These are phyloP conservation scores for Portunus trituberculatus DNA, from an alignment of 1,140 invertebrate species.

Conservation along the genomic window DNA sequence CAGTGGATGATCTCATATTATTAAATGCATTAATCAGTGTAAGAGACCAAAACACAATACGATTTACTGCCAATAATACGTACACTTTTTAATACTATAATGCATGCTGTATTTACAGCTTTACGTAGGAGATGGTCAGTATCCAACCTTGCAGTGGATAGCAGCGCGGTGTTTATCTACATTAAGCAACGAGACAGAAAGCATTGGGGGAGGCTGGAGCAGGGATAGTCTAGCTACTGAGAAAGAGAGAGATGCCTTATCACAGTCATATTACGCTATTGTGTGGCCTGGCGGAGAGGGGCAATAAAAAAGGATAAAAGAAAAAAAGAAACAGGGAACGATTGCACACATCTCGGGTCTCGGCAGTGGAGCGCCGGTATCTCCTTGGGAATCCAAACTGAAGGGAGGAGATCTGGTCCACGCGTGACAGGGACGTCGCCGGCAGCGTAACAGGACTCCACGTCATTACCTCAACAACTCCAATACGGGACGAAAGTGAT, in stretches of 20 bases:
- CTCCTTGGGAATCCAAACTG: too few species aligned
- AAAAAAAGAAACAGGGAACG: neutral
- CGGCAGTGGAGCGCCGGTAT: neutral
- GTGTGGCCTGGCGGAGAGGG: neutral
- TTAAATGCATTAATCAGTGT: too few species aligned
- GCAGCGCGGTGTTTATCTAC: too few species aligned
- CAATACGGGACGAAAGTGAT: neutral
- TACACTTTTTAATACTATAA: too few species aligned
- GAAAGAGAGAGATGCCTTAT: neutral
- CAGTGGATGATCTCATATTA: too few species aligned
- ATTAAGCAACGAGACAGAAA: neutral
- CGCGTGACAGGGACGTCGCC: too few species aligned
- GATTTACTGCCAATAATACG: too few species aligned
- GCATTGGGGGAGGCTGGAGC: neutral
- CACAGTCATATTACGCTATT: constrained; percentile 22
- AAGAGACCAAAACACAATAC: too few species aligned
- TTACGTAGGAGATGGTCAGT: too few species aligned
- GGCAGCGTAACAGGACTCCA: neutral
- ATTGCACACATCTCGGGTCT: constrained; percentile 20
- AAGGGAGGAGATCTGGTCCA: neutral
- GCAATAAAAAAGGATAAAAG: neutral
- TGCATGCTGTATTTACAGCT: too few species aligned
- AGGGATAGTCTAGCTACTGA: too few species aligned
- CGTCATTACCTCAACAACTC: neutral
- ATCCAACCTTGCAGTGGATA: too few species aligned